Percentiles rank a stretch among this genome's conserved stretches.
Conservation (phyloP, 2,113 vertebrate genomes). For the Neomonachus schauinslandi region DNA sequence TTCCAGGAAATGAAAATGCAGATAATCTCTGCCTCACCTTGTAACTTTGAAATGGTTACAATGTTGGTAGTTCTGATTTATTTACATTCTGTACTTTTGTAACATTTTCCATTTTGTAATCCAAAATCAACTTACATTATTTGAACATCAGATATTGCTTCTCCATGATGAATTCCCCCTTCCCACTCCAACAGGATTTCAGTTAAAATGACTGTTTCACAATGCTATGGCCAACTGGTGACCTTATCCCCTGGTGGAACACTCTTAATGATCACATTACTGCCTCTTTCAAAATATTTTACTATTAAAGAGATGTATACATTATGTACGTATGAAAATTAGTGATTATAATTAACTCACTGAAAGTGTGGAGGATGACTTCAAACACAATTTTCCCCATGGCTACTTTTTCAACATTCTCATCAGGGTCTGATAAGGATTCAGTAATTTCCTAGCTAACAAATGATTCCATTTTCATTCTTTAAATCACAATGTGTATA, state of each 20-base stretch:
- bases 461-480: slow-evolving; percentile 53
- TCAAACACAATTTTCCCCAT: slow-evolving; percentile 42
- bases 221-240: neutral
- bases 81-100: slow-evolving; percentile 53
- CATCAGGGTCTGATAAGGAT: slow-evolving; percentile 29
- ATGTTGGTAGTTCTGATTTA: slow-evolving; percentile 52
- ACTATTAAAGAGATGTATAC: neutral
- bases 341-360: slow-evolving; percentile 32
- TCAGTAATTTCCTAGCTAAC: slow-evolving; percentile 55
- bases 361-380: neutral
- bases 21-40: slow-evolving; percentile 48
- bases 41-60: slow-evolving; percentile 54
- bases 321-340: neutral
- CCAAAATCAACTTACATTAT: slow-evolving; percentile 55
- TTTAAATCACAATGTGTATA: slow-evolving; percentile 46
- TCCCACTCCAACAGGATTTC: neutral
- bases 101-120: slow-evolving; percentile 68
- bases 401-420: slow-evolving; percentile 23
- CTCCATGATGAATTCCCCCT: neutral
- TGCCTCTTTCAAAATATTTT: slow-evolving; percentile 12
- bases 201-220: neutral
- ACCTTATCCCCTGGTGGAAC: neutral
- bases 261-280: neutral
- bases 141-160: slow-evolving; percentile 51
- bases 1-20: slow-evolving; percentile 70